These are phyloP conservation scores for Antechinus stuartii DNA, from an alignment of 2,113 vertebrate genomes.

Conservation along the genomic window DNA sequence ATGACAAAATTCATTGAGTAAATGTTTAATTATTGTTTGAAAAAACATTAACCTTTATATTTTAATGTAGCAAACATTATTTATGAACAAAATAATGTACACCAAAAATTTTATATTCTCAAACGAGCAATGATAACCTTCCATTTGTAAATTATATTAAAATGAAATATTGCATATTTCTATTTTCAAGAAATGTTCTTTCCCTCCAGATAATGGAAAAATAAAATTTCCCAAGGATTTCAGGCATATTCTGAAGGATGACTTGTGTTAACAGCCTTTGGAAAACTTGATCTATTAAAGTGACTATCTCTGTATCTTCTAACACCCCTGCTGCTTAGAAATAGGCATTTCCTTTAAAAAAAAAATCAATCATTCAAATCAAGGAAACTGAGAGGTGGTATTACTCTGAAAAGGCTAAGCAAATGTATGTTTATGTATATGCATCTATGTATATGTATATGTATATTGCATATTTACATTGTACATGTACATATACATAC, in stretches of 20 bases:
- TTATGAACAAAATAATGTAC: constrained; percentile 8
- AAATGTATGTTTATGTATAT: too few species aligned
- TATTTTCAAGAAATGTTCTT: not conserved
- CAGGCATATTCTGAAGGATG: not conserved
- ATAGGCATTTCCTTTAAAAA: not conserved
- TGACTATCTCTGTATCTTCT: not conserved
- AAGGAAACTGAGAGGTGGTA: not conserved
- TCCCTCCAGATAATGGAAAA: not conserved
- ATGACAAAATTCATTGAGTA: not conserved
- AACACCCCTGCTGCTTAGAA: not conserved
- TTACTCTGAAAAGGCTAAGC: not conserved
- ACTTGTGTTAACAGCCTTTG: not conserved
- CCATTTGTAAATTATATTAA: not conserved
- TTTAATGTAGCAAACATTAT: constrained; percentile 31
- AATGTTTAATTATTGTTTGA: constrained; percentile 28
- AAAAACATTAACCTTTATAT: not conserved
- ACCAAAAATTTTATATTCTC: not conserved
- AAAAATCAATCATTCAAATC: not conserved
- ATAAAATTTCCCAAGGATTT: not conserved
- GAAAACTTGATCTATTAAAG: not conserved
- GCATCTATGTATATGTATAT: too few species aligned
- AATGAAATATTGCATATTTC: not conserved
- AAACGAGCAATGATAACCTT: not conserved
- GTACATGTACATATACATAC: too few species aligned
- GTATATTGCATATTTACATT: too few species aligned